Evolutionary conservation across 2,797 vertebrate species (phyloP).

Genomic region (Anabas testudineus): DNA sequence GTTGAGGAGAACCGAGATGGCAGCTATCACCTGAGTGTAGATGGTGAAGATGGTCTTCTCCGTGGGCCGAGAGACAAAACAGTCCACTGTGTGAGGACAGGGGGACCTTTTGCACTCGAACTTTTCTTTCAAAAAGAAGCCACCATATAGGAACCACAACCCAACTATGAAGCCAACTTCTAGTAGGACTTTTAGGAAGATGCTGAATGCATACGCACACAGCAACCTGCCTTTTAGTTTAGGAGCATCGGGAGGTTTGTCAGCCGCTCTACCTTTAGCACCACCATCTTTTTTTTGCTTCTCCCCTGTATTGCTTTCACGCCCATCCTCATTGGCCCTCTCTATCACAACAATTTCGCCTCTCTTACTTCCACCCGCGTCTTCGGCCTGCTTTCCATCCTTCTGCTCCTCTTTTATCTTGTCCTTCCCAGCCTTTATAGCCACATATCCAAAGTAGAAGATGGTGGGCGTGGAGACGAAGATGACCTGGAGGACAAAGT

Average conservation of each 20-base stretch:
- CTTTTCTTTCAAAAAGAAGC: conserved; percentile 80
- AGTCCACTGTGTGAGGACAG: conserved; percentile 87
- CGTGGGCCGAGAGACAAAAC: conserved; percentile 87
- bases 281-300: conserved; percentile 58
- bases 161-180: conserved; percentile 85
- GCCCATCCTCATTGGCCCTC: background rate
- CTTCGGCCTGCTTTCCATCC: conserved; percentile 17
- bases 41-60: conserved; percentile 89
- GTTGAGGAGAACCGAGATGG: conserved; percentile 85
- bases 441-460: conserved; percentile 87
- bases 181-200: conserved; percentile 82
- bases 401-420: conserved; percentile 28
- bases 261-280: conserved; percentile 44
- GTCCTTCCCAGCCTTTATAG: conserved; percentile 61
- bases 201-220: conserved; percentile 82
- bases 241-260: conserved; percentile 41
- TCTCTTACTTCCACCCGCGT: conserved; percentile 23
- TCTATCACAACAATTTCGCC: background rate
- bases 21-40: conserved; percentile 84
- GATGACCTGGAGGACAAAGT: conserved; percentile 88
- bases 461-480: conserved; percentile 88
- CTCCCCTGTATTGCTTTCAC: conserved; percentile 39
- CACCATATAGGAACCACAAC: conserved; percentile 85
- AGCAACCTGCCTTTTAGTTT: conserved; percentile 83
- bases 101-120: conserved; percentile 80